Conservation (phyloP, 1,140 invertebrate species). For the Medauroidea extradentata region DNA sequence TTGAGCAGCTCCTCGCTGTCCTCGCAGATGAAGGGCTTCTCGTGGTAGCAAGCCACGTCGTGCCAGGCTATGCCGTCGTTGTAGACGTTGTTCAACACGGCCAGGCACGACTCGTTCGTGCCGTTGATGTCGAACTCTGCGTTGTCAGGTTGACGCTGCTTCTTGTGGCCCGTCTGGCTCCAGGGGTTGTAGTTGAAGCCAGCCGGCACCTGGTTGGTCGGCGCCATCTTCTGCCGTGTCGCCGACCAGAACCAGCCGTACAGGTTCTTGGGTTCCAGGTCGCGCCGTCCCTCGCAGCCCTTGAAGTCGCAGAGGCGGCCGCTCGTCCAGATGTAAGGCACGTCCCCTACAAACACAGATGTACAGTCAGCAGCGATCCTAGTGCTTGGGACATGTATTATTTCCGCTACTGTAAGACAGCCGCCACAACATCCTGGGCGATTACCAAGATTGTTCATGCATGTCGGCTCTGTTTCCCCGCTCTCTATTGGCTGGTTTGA, state of each 20-base stretch:
- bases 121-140: conserved; percentile 89
- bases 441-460: too few relatives aligned
- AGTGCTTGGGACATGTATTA: too few relatives aligned
- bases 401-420: too few relatives aligned
- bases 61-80: conserved; percentile 89
- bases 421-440: too few relatives aligned
- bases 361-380: too few relatives aligned
- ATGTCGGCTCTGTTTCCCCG: too few relatives aligned
- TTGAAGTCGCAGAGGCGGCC: conserved; percentile 90
- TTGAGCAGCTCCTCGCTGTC: conserved; percentile 80
- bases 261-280: conserved; percentile 78
- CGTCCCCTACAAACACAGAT: conserved; percentile 73
- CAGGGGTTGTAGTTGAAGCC: conserved; percentile 79
- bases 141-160: conserved; percentile 80
- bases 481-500: too few relatives aligned
- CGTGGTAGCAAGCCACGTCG: conserved; percentile 88
- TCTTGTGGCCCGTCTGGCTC: conserved; percentile 86
- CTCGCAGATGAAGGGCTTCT: conserved; percentile 85
- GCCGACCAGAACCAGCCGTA: conserved; percentile 93
- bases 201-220: conserved; percentile 65
- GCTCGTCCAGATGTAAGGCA: conserved; percentile 90
- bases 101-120: conserved; percentile 79
- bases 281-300: conserved; percentile 78
- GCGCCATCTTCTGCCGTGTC: conserved; percentile 80
- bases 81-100: conserved; percentile 85